Base-by-base conservation (phyloP, 2,888 invertebrate genomes). In the Pardosa pseudoannulata region DNA sequence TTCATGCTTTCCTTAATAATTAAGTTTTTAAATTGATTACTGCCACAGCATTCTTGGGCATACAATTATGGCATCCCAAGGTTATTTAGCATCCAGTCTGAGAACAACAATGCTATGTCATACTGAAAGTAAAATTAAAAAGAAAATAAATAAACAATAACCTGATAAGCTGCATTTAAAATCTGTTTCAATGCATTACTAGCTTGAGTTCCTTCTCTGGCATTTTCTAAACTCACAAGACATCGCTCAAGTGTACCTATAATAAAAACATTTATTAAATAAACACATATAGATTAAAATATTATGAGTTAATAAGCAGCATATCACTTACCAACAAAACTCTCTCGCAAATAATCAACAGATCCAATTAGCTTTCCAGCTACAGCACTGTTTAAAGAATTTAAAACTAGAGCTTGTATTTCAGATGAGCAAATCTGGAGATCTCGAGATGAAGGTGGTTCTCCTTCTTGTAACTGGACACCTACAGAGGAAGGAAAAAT, bases 331-430 rank as follows among this genome's bases (percentile, higher is more conserved):
- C 92, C 93, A 46, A 96, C 94, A 90, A 96, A 96, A 0, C 95
- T 95, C 89, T 96, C 96, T 89, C 95, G 94, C 56, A 97, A 93
- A 90, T 96, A 95, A 90, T 96, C 95, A 0, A 97, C 94, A 16
- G 96, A 96, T 86, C 94, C 94, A 39, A 95, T 95, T 74, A 97
- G 93, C 90, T 96, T 95, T 79, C 94, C 93, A 56, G 96, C 96
- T 31, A 97, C 95, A 87, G 94, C 94, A 87, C 94, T 94, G 90
- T 96, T 96, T 78, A 97, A 92, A 89, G 94, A 93, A 0, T 94
- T 93, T 0, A 97, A 92, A 50, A 97, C 95, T 46, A 95, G 92
- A 89, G 95, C 94, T 91, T 96, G 96, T 46, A 96, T 95, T 91
- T 95, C 95, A 23, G 94, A 92, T 0, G 96, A 95, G 92, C 91